Evolutionary conservation across 64 coral and sea anemone species (phyloP).

Genomic region (Actinia tenebrosa): DNA sequence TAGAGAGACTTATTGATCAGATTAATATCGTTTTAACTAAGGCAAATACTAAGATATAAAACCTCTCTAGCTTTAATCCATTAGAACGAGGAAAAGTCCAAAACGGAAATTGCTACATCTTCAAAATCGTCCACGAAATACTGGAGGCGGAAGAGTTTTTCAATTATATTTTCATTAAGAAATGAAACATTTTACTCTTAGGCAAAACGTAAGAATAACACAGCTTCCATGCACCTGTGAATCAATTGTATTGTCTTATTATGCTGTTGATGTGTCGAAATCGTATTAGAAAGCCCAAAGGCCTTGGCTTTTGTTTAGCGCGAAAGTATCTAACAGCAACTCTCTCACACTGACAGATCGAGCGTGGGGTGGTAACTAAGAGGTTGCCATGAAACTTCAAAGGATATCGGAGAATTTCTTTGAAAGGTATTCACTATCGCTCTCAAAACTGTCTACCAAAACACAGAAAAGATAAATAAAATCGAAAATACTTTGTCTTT

Average conservation of each 20-base stretch:
- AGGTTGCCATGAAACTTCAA: constrained; percentile 7
- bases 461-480: background rate
- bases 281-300: background rate
- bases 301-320: background rate
- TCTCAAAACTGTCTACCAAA: background rate
- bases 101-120: constrained; percentile 14
- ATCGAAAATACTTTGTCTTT: background rate
- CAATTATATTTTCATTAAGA: constrained; percentile 20
- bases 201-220: background rate
- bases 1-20: constrained; percentile 8
- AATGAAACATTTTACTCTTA: constrained; percentile 1
- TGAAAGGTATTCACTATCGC: background rate
- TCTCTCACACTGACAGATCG: background rate
- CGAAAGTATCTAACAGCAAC: constrained; percentile 6
- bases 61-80: background rate
- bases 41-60: constrained; percentile 1
- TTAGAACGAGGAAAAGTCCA: constrained; percentile 6
- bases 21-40: constrained; percentile 17
- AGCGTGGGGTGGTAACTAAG: constrained; percentile 1
- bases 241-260: background rate
- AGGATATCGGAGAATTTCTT: background rate
- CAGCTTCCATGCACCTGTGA: background rate
- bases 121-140: background rate
- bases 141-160: background rate
- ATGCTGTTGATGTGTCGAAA: constrained; percentile 1